phyloP scores from a whole-genome alignment of 92 coral and sea anemone genomes.

The Zoanthus sansibaricus region DNA sequence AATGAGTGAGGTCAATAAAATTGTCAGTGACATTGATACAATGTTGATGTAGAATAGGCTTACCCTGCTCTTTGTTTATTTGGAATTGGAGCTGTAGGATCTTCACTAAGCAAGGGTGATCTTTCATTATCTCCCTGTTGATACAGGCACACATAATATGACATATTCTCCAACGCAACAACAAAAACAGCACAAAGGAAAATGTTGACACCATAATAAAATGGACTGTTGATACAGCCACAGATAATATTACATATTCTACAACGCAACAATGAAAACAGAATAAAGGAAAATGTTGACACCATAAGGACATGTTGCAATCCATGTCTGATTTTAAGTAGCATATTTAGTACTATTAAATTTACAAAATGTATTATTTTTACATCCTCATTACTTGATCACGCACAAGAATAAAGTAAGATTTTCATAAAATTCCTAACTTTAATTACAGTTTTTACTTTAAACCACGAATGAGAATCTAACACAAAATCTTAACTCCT shows the following conservation, averaged over 20 bases:
- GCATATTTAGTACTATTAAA: not conserved
- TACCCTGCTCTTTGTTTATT: conserved; percentile 82
- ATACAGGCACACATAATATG: not conserved
- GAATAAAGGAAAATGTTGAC: not conserved
- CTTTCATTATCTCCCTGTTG: conserved; percentile 68
- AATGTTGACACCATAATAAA: not conserved
- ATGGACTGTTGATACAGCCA: not conserved
- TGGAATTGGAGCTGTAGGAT: conserved; percentile 74
- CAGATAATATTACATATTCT: not conserved
- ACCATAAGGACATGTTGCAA: not conserved
- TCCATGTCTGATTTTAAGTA: not conserved
- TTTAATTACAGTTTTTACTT: not conserved
- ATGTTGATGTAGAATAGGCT: not conserved
- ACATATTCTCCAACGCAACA: not conserved
- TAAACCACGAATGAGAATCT: not conserved
- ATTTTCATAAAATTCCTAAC: not conserved
- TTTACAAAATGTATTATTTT: no score
- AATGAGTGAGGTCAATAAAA: not conserved
- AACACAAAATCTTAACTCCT: not conserved
- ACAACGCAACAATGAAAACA: not conserved
- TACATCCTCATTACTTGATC: not conserved
- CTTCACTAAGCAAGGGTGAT: conserved; percentile 79
- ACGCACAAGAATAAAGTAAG: not conserved
- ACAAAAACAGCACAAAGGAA: not conserved
- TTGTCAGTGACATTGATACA: not conserved